Percentiles rank a stretch among this genome's conserved stretches.
phyloP scores from a whole-genome alignment of 2,888 invertebrate species.

The Alviniconcha strummeri region DNA sequence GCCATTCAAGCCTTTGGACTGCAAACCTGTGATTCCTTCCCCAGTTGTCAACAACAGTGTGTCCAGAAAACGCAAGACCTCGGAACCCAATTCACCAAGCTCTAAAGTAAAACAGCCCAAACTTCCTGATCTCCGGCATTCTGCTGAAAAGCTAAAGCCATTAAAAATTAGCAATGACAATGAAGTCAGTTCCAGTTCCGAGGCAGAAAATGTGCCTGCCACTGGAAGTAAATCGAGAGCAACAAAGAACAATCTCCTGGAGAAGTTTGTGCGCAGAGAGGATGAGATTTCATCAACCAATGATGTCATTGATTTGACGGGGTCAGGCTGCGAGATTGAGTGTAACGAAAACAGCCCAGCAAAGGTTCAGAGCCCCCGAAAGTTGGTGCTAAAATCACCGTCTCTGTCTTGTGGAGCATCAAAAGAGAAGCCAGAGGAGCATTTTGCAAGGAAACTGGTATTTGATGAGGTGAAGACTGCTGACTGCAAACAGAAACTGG shows the following conservation, averaged over 20 bases:
- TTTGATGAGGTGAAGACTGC: conserved; percentile 7
- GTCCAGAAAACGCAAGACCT: conserved; percentile 49
- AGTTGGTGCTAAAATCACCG: background rate
- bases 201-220: conserved; percentile 50
- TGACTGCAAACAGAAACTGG: background rate
- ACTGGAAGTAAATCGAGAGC: conserved; percentile 28
- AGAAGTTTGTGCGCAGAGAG: conserved; percentile 51
- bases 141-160: conserved; percentile 21
- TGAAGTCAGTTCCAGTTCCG: conserved; percentile 68
- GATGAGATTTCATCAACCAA: conserved; percentile 64
- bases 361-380: conserved; percentile 16
- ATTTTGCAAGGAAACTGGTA: conserved; percentile 5
- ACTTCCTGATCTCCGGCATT: conserved; percentile 25
- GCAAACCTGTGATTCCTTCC: conserved; percentile 29
- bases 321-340: conserved; percentile 33
- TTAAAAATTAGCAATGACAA: conserved; percentile 50
- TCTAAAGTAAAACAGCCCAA: conserved; percentile 47
- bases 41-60: conserved; percentile 16
- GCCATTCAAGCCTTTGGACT: conserved; percentile 44
- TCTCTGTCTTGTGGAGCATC: background rate
- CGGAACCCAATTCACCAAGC: conserved; percentile 43
- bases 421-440: background rate
- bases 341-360: conserved; percentile 12
- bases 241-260: conserved; percentile 44
- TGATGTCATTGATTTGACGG: conserved; percentile 55